Percentiles rank a stretch among this genome's conserved stretches.
These are phyloP conservation scores for Oryzias celebensis DNA, from an alignment of 2,113 vertebrate species.

Conservation along the genomic window DNA sequence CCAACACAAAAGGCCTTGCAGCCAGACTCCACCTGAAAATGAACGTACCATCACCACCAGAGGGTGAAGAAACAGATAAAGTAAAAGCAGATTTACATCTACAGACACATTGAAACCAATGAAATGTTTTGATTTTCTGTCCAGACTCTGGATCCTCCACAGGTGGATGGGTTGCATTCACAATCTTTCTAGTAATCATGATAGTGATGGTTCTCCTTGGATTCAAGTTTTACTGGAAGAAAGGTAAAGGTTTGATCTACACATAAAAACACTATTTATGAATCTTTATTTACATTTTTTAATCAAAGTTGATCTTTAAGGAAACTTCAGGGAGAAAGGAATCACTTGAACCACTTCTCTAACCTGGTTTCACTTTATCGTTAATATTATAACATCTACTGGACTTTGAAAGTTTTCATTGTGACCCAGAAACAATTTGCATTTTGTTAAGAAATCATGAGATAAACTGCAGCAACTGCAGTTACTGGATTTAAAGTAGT, in stretches of 20 bases:
- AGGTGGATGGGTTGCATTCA: constrained; percentile 38
- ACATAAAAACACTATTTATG: no score
- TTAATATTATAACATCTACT: background rate
- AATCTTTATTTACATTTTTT: no score
- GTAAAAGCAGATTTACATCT: background rate
- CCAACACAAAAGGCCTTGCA: constrained; percentile 12
- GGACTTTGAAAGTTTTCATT: no score
- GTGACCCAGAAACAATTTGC: no score
- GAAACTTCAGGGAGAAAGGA: no score
- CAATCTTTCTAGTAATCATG: fast-evolving
- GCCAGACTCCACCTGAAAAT: constrained; percentile 10
- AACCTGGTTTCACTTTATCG: no score
- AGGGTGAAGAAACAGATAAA: background rate
- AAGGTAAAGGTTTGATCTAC: no score
- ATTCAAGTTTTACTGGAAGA: background rate
- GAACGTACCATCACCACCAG: fast-evolving
- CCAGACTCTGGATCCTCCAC: background rate
- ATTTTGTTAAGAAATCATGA: no score
- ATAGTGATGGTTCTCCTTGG: background rate
- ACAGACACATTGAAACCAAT: background rate
- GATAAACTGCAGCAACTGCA: no score
- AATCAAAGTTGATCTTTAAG: no score
- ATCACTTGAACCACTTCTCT: no score
- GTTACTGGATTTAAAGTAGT: no score
- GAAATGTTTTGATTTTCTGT: background rate